Conservation (phyloP, 2,888 invertebrate genomes). For the Thumatha senex region DNA sequence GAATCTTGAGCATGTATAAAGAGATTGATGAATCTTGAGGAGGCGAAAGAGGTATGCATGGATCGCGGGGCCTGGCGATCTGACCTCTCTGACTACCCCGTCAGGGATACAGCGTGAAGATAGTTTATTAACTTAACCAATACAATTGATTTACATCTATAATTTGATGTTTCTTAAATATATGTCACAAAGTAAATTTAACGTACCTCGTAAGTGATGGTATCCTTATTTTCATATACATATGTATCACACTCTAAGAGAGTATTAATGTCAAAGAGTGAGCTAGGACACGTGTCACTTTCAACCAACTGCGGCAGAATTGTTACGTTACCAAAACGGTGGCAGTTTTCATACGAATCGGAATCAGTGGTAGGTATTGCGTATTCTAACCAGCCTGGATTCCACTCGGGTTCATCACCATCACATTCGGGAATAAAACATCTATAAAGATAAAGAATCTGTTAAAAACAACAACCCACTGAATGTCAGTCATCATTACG, state of each 20-base stretch:
- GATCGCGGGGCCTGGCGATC: too few relatives aligned
- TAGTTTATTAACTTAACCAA: too few relatives aligned
- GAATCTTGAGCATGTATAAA: too few relatives aligned
- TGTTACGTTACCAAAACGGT: slow-evolving; percentile 63
- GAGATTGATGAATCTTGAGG: too few relatives aligned
- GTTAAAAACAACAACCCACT: too few relatives aligned
- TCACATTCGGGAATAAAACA: slow-evolving; percentile 48
- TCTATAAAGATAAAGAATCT: slow-evolving; percentile 12
- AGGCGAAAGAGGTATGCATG: too few relatives aligned
- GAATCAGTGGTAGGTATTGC: slow-evolving; percentile 27
- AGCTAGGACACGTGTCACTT: slow-evolving; percentile 50
- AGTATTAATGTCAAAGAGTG: slow-evolving; percentile 48
- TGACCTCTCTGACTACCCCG: too few relatives aligned
- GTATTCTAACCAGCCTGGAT: slow-evolving; percentile 39
- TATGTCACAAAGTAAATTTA: neutral
- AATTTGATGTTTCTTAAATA: too few relatives aligned
- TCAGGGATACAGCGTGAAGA: too few relatives aligned
- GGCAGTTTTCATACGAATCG: slow-evolving; percentile 69
- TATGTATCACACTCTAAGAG: slow-evolving; percentile 50
- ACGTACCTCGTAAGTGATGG: slow-evolving; percentile 70
- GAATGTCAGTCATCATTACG: too few relatives aligned
- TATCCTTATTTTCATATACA: slow-evolving; percentile 59
- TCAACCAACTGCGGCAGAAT: slow-evolving; percentile 7
- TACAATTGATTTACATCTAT: too few relatives aligned
- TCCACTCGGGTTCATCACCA: slow-evolving; percentile 44